Conservation (phyloP, 2,888 invertebrate species). For the Gonocerus acuteangulatus region DNA sequence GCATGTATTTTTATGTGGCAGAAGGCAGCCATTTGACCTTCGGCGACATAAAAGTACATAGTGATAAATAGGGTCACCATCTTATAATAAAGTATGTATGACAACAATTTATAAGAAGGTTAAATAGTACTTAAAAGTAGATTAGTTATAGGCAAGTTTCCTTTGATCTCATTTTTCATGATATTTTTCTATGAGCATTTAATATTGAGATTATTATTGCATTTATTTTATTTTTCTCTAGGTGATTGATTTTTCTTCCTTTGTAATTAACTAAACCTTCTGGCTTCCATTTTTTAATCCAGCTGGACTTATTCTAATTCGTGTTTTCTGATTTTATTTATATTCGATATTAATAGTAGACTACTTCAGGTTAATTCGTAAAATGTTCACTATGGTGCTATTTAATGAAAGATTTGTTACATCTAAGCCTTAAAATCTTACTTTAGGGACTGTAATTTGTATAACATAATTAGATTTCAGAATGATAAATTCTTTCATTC, state of each 20-base stretch:
- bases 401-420: constrained; percentile 11
- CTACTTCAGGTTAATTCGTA: background rate
- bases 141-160: constrained; percentile 7
- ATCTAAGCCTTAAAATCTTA: constrained; percentile 12
- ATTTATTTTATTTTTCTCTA: constrained; percentile 9
- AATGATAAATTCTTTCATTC: background rate
- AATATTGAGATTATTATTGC: constrained; percentile 20
- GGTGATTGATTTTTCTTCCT: background rate
- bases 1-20: no score
- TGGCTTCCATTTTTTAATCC: constrained; percentile 16
- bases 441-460: constrained; percentile 14
- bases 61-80: no score
- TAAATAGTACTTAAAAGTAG: constrained; percentile 9
- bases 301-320: background rate
- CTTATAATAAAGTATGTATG: no score
- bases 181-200: constrained; percentile 22
- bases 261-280: background rate
- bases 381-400: constrained; percentile 23
- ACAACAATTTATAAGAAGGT: background rate
- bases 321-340: background rate
- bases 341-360: background rate
- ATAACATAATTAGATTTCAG: constrained; percentile 5
- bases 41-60: no score
- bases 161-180: constrained; percentile 23
- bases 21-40: no score